These are phyloP conservation scores for Camptogramma bilineatum DNA, from an alignment of 2,888 invertebrate genomes.

Conservation along the genomic window DNA sequence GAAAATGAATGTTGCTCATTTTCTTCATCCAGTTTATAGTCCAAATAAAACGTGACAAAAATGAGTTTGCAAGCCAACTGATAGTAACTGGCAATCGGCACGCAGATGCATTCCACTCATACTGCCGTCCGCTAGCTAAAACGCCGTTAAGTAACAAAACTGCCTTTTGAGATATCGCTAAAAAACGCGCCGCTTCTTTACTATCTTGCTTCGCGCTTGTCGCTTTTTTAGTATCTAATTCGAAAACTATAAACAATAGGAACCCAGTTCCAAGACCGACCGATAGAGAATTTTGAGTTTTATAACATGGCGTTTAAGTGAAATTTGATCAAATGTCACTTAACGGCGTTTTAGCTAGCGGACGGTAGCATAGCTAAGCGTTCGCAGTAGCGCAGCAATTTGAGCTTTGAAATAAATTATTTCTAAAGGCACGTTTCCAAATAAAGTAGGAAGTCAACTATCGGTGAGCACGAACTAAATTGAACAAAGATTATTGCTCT, in stretches of 20 bases:
- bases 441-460: neutral
- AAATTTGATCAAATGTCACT: too few relatives aligned
- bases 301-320: too few relatives aligned
- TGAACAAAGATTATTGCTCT: neutral
- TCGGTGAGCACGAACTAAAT: neutral
- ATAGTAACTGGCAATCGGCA: neutral
- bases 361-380: constrained; percentile 5
- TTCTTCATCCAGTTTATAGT: neutral
- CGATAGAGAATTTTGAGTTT: too few relatives aligned
- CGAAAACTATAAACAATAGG: too few relatives aligned
- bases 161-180: too few relatives aligned
- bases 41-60: constrained; percentile 1
- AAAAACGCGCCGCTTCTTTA: too few relatives aligned
- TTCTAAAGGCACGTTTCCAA: constrained; percentile 3
- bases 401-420: constrained; percentile 6
- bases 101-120: constrained; percentile 2
- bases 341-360: too few relatives aligned
- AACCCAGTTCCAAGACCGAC: too few relatives aligned
- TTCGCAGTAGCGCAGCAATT: constrained; percentile 4
- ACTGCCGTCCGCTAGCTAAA: too few relatives aligned
- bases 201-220: too few relatives aligned
- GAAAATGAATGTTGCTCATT: neutral
- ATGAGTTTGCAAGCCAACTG: constrained; percentile 1
- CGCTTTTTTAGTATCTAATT: too few relatives aligned
- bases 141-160: too few relatives aligned